Percentiles rank a stretch among this genome's conserved stretches.
phyloP scores from a whole-genome alignment of 2,113 vertebrate species.

The Aphelocoma coerulescens region DNA sequence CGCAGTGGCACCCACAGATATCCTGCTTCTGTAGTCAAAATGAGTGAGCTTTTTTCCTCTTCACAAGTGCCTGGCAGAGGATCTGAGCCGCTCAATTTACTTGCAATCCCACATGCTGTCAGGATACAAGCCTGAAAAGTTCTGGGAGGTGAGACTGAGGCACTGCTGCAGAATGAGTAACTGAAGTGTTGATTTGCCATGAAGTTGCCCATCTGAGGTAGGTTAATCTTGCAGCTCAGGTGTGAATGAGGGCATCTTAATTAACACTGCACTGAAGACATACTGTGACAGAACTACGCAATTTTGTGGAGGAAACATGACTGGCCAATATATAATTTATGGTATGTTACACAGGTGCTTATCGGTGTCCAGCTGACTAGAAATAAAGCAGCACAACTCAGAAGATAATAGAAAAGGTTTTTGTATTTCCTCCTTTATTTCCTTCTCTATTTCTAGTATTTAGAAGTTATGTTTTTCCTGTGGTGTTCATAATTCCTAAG shows the following conservation, averaged over 20 bases:
- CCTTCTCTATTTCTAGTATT: neutral
- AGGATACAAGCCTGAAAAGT: neutral
- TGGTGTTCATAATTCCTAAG: neutral
- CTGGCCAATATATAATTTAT: neutral
- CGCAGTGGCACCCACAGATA: neutral
- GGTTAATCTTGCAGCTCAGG: neutral
- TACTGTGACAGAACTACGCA: neutral
- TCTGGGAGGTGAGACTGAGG: neutral
- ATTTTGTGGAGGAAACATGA: neutral
- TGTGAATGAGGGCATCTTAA: neutral
- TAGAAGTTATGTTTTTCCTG: neutral
- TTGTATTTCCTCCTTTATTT: neutral
- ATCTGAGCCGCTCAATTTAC: neutral
- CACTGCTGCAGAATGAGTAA: neutral
- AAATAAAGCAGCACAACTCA: neutral
- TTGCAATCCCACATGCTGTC: neutral
- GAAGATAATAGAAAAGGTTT: neutral
- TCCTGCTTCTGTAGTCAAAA: neutral
- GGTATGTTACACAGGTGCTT: neutral
- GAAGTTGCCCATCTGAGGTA: neutral
- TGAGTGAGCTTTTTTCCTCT: neutral
- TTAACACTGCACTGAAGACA: neutral
- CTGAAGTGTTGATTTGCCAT: neutral
- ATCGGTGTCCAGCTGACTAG: neutral
- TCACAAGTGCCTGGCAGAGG: neutral